Conservation (phyloP, 2,797 vertebrate genomes). For the Emydoidea blandingii region DNA sequence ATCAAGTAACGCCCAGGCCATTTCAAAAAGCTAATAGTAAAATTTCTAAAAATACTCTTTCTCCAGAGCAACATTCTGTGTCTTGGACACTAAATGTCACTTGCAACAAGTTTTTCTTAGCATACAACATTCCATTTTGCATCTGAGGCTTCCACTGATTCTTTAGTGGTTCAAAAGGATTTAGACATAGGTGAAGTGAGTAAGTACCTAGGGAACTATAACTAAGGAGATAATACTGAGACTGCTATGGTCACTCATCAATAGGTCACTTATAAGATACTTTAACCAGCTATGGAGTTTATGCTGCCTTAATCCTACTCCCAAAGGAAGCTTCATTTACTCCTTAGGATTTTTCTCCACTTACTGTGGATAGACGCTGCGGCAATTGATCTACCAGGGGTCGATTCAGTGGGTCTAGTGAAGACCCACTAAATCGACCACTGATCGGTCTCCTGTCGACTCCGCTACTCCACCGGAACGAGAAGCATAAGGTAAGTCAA, state of each 20-base stretch:
- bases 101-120: background rate
- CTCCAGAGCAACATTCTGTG: background rate
- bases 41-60: background rate
- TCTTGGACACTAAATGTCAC: background rate
- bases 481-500: no score
- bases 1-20: background rate
- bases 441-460: no score
- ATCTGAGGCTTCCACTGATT: background rate
- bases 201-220: background rate
- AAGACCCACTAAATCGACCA: no score
- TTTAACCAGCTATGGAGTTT: background rate
- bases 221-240: background rate
- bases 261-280: rapidly evolving
- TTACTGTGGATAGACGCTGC: no score
- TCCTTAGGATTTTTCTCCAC: no score
- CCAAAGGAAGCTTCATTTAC: background rate
- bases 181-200: background rate
- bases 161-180: background rate
- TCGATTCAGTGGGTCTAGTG: no score
- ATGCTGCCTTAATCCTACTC: background rate
- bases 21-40: background rate
- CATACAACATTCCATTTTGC: background rate
- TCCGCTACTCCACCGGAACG: no score
- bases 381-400: no score
- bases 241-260: background rate